A percentile compares a stretch with the other conserved stretches of the same genome.
Evolutionary conservation across 2,888 invertebrate species (phyloP).

Genomic region (Sinohyriopsis cumingii): DNA sequence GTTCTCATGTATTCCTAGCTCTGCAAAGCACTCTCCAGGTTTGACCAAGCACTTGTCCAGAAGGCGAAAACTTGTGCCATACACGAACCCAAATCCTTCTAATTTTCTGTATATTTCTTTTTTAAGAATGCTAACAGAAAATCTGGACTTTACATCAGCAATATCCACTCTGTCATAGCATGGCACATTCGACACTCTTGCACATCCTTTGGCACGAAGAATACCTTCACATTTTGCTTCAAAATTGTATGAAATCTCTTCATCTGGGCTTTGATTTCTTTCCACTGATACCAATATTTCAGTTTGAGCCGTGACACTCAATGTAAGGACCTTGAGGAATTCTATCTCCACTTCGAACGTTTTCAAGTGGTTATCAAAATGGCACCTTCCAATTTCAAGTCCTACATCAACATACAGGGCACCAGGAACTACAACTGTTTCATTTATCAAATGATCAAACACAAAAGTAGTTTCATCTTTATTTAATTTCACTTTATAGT

Average conservation of each 20-base stretch:
- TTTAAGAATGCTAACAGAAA: background rate
- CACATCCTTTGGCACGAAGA: too few relatives aligned
- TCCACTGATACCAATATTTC: background rate
- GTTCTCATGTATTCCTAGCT: background rate
- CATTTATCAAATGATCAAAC: slow-evolving; percentile 35
- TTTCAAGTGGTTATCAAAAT: background rate
- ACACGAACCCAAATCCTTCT: background rate
- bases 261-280: too few relatives aligned
- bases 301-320: background rate
- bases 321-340: background rate
- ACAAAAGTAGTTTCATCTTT: slow-evolving; percentile 27
- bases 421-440: slow-evolving; percentile 34
- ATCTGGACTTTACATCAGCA: background rate
- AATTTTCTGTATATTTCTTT: background rate
- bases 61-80: background rate
- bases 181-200: too few relatives aligned
- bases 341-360: background rate
- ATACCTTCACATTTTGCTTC: too few relatives aligned
- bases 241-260: too few relatives aligned
- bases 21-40: background rate
- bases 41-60: background rate
- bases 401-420: slow-evolving; percentile 34
- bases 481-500: slow-evolving; percentile 5
- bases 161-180: background rate
- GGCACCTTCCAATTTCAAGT: slow-evolving; percentile 20